A percentile compares a stretch with the other conserved stretches of the same genome.
Evolutionary conservation across 2,888 invertebrate genomes (phyloP).

Genomic region (Orchesellides sinensis): DNA sequence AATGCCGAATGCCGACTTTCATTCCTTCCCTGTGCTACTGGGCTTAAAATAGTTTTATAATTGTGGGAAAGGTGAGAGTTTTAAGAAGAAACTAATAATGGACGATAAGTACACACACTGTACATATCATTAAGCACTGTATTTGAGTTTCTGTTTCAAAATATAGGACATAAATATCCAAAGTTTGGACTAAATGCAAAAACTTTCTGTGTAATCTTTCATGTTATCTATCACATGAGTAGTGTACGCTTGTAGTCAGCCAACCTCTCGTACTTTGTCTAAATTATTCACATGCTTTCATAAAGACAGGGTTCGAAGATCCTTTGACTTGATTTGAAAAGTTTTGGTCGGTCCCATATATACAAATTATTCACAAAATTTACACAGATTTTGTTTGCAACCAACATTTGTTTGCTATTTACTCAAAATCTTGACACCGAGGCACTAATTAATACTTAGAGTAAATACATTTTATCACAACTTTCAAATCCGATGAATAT

Average conservation of each 20-base stretch:
- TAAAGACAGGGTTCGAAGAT: conserved; percentile 11
- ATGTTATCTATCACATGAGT: too few species aligned
- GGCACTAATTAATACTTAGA: conserved; percentile 34
- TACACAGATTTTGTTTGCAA: background rate
- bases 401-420: conserved; percentile 9
- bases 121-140: background rate
- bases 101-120: background rate
- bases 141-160: background rate
- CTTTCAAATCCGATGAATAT: conserved; percentile 14
- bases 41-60: background rate
- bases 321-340: conserved; percentile 3
- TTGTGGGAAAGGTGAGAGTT: conserved; percentile 58
- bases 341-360: too few species aligned
- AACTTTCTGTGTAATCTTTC: too few species aligned
- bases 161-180: background rate
- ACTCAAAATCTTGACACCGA: conserved; percentile 29
- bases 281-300: background rate
- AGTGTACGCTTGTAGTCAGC: too few species aligned
- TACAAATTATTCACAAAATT: too few species aligned
- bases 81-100: conserved; percentile 30
- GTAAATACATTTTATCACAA: conserved; percentile 10
- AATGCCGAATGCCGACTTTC: conserved; percentile 23
- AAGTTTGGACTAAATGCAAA: background rate
- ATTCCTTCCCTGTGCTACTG: background rate
- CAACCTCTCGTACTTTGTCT: too few species aligned